Percentiles rank a stretch among this genome's conserved stretches.
Evolutionary conservation across 2,113 vertebrate genomes (phyloP).

Genomic region (Gyps fulvus): DNA sequence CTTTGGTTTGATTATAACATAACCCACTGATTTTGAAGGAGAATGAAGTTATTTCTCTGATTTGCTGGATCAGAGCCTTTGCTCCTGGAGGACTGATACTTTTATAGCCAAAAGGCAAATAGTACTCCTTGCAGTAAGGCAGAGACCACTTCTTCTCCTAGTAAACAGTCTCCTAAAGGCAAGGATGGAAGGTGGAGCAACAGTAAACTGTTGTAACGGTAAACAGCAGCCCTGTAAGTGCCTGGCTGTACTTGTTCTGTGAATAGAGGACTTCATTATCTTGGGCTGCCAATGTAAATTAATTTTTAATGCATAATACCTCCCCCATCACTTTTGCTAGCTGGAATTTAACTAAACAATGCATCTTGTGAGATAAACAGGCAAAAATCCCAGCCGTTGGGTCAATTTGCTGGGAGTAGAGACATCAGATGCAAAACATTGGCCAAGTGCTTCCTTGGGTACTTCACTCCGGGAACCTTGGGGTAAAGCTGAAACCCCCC

Average conservation of each 20-base stretch:
- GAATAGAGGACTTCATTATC: neutral
- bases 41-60: neutral
- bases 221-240: neutral
- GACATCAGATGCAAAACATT: neutral
- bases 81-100: neutral
- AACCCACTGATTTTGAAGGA: neutral
- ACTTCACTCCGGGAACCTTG: neutral
- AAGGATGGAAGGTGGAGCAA: neutral
- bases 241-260: neutral
- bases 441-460: neutral
- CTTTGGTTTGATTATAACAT: neutral
- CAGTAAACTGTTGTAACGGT: neutral
- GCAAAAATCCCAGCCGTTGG: neutral
- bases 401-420: neutral
- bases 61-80: neutral
- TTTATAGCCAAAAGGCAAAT: neutral
- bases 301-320: neutral
- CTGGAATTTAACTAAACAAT: slow-evolving; percentile 3
- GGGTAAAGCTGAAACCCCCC: neutral
- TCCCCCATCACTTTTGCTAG: neutral
- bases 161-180: neutral
- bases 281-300: neutral
- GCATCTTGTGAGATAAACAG: neutral
- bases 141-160: neutral
- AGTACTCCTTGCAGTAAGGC: neutral